Base-by-base conservation (phyloP, 2,888 invertebrate genomes). In the Clostera curtula region DNA sequence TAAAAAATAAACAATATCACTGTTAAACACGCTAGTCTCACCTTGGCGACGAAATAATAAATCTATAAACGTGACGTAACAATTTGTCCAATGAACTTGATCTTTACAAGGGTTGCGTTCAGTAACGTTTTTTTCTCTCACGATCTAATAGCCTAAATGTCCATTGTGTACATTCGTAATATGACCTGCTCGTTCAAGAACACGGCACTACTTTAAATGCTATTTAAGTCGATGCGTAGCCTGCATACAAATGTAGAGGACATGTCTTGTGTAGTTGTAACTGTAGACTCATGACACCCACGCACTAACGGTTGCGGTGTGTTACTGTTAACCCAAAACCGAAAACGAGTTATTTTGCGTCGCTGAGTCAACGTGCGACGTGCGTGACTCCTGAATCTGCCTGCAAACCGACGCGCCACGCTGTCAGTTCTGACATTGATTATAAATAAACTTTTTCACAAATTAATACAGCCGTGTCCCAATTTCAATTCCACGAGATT, bases 261-360 rank as follows among this genome's bases (percentile, higher is more conserved):
- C 49, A 49, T 36, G 30, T 6, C 30, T 45, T 47, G 40, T 40
- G 41, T 39, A 42, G 52, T 43, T 37, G 49, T 51, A 53, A 57
- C 40, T 49, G 49, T 50, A 46, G 56, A 52, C 50, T 62, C 53
- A 57, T 49, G 60, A 61, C 58, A 63, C 46, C 70, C 63, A 75
- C 77, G 58, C 56, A 51, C 43, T 76, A 77, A 77, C 76, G 72
- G 75, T 72, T 50, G 49, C 43, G 48, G 60, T 60, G 61, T 57
- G 49, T 63, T 74, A 75, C 73, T 71, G 73, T 73, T 73, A 73
- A 55, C 56, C 58, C 54, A 56, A 61, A 62, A 43, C 56, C 55
- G 49, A 66, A 71, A 73, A 70, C 68, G 42, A 70, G 70, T 75
- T 71, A 69, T 73, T 76, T 70, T 60, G 56, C 62, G 59, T 56